Conservation (phyloP, 1,140 invertebrate genomes). For the Trichonephila clavipes region DNA sequence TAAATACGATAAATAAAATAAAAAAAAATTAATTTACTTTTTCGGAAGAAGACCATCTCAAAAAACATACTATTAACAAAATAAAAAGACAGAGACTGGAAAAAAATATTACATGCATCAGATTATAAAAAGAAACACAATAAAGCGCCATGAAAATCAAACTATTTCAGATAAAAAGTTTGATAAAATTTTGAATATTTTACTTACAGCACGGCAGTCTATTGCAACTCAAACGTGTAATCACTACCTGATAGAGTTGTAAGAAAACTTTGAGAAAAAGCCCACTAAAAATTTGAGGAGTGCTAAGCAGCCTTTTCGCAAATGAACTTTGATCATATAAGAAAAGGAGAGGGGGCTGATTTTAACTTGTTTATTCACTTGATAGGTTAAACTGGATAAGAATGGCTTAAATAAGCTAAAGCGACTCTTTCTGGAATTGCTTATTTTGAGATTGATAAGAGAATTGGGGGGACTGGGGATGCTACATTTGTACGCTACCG, state of each 20-base stretch:
- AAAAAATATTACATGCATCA: no score
- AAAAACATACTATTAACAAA: no score
- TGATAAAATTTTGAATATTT: not conserved
- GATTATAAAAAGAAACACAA: no score
- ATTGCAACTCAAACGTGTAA: not conserved
- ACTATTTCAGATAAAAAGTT: not conserved
- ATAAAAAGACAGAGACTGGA: no score
- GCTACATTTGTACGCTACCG: not conserved
- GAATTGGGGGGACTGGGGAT: not conserved
- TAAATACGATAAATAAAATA: no score
- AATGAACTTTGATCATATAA: not conserved
- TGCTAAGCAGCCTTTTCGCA: not conserved
- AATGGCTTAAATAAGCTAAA: not conserved
- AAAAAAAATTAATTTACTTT: no score
- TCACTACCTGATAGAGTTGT: not conserved
- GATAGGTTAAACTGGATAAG: constrained; percentile 9
- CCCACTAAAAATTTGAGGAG: no score
- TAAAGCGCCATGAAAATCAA: not conserved
- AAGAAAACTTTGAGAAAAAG: no score
- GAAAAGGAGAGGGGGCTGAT: not conserved
- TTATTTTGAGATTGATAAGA: not conserved
- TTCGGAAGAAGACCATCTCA: no score
- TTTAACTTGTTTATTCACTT: constrained; percentile 23
- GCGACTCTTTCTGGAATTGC: not conserved
- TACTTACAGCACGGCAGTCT: not conserved